Conservation (phyloP, 2,113 vertebrate genomes). For the Coracopsis vasa region DNA sequence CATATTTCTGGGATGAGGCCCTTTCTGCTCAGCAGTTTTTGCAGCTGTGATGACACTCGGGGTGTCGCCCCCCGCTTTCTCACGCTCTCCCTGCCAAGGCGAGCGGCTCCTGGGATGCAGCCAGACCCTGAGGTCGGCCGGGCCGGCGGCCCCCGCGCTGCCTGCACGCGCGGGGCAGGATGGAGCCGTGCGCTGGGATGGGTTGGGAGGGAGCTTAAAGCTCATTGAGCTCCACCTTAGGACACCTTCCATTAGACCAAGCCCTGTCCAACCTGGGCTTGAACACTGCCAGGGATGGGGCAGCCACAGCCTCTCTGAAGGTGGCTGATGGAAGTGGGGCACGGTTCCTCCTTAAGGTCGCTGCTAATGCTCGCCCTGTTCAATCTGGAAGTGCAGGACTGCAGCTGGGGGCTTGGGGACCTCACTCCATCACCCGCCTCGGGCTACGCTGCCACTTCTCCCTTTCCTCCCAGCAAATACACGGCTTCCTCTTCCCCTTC, state of each 20-base stretch:
- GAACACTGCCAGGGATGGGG: neutral
- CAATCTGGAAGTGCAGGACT: neutral
- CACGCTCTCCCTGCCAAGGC: constrained; percentile 86
- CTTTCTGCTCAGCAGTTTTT: constrained; percentile 87
- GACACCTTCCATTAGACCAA: neutral
- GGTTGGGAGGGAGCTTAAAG: neutral
- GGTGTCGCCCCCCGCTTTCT: constrained; percentile 90
- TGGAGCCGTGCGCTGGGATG: neutral
- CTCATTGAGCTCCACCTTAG: neutral
- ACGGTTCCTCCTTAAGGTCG: constrained; percentile 52
- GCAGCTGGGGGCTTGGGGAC: neutral
- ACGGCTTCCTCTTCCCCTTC: neutral
- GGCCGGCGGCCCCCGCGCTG: constrained; percentile 65
- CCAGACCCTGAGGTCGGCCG: constrained; percentile 79
- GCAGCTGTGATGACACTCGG: constrained; percentile 93
- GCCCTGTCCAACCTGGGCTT: neutral
- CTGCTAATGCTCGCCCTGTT: neutral
- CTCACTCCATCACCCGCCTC: neutral
- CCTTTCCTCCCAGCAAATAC: neutral
- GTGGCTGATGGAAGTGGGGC: constrained; percentile 47
- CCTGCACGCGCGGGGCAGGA: constrained; percentile 56
- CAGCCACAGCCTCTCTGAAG: neutral
- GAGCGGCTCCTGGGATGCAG: constrained; percentile 74
- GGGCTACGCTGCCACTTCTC: neutral
- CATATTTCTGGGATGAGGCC: constrained; percentile 92